Percentiles rank a stretch among this genome's conserved stretches.
These are phyloP conservation scores for Hepsetus odoe DNA, from an alignment of 2,113 vertebrate genomes.

Conservation along the genomic window DNA sequence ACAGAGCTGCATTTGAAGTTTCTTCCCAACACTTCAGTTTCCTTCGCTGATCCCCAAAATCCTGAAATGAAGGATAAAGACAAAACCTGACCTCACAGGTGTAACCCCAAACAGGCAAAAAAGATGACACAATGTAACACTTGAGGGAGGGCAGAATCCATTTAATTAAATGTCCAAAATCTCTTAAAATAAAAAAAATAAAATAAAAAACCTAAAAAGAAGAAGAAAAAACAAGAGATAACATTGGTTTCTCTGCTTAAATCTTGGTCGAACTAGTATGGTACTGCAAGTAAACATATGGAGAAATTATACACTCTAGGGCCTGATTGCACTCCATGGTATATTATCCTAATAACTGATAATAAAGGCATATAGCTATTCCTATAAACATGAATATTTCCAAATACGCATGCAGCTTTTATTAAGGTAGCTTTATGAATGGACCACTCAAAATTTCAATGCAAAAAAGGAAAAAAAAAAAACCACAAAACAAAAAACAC, in stretches of 20 bases:
- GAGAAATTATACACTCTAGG: background rate
- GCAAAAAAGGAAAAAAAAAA: slow-evolving; percentile 1
- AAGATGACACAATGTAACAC: slow-evolving; percentile 1
- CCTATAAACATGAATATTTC: slow-evolving; percentile 6
- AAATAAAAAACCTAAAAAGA: background rate
- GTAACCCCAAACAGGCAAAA: background rate
- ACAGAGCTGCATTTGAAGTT: background rate
- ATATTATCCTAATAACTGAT: background rate
- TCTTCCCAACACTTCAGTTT: background rate
- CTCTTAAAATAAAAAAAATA: too few species aligned
- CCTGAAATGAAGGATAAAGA: background rate
- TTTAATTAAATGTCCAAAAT: slow-evolving; percentile 39
- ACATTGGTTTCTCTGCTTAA: background rate
- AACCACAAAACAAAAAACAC: too few species aligned
- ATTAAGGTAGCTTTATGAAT: background rate
- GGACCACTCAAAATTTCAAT: background rate
- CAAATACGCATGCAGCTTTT: slow-evolving; percentile 1
- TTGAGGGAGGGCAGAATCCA: background rate
- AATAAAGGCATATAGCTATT: background rate
- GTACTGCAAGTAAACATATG: background rate
- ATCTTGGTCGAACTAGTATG: background rate
- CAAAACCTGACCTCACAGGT: background rate
- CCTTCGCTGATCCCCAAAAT: background rate
- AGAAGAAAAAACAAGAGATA: too few species aligned
- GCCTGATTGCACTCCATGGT: background rate